These are phyloP conservation scores for Eurypyga helias DNA, from an alignment of 2,113 vertebrate genomes.

Conservation along the genomic window DNA sequence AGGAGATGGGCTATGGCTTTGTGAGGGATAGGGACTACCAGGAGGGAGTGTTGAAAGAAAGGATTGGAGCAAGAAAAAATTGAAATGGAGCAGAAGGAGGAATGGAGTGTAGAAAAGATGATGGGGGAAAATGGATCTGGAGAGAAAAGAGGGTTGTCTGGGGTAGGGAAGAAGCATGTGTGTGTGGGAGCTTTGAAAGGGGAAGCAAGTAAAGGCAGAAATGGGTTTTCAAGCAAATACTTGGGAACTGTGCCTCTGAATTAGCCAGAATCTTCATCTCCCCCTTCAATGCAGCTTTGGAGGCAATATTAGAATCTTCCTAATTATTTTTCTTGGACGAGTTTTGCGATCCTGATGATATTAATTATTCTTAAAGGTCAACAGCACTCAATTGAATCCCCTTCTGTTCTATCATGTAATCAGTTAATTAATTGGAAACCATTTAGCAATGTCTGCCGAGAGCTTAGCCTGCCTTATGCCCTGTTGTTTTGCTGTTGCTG, in stretches of 20 bases:
- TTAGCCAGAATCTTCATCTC: slow-evolving; percentile 55
- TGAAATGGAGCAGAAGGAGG: not conserved
- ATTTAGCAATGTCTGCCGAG: slow-evolving; percentile 76
- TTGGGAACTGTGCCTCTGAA: not conserved
- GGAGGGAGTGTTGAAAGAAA: not conserved
- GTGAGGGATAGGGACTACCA: not conserved
- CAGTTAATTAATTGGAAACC: slow-evolving; percentile 86
- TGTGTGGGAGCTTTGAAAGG: not conserved
- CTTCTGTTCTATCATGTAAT: slow-evolving; percentile 86
- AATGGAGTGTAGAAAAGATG: not conserved
- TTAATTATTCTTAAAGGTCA: slow-evolving; percentile 90
- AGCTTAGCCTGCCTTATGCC: slow-evolving; percentile 48
- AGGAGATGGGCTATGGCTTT: not conserved
- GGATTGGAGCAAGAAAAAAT: not conserved
- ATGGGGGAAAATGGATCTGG: not conserved
- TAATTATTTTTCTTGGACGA: slow-evolving; percentile 82
- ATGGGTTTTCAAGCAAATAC: not conserved
- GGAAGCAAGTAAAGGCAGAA: not conserved
- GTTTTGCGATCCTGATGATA: slow-evolving; percentile 81
- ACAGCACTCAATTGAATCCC: slow-evolving; percentile 78
- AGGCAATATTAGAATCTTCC: slow-evolving; percentile 75
- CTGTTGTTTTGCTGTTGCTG: slow-evolving; percentile 53
- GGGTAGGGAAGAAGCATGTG: not conserved
- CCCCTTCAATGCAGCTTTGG: slow-evolving; percentile 39
- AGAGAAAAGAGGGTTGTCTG: not conserved